These are phyloP conservation scores for Podilymbus podiceps DNA, from an alignment of 2,113 vertebrate species.

Conservation along the genomic window DNA sequence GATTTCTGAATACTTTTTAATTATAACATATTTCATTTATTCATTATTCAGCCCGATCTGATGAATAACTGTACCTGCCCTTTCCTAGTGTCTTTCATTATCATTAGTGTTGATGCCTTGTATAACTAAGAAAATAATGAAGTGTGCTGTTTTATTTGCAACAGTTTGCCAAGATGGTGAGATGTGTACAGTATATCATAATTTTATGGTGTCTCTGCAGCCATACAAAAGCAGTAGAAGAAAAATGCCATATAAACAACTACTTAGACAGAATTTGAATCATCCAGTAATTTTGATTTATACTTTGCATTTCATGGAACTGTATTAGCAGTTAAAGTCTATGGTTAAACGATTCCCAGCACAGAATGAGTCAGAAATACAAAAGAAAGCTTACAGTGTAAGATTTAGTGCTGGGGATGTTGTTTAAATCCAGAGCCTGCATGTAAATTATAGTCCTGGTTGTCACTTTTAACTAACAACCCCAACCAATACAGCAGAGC, in stretches of 20 bases:
- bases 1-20: background rate
- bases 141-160: conserved; percentile 52
- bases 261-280: conserved; percentile 65
- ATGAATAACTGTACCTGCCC: conserved; percentile 21
- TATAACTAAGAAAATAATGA: conserved; percentile 74
- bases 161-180: conserved; percentile 37
- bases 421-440: background rate
- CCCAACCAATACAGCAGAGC: background rate
- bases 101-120: conserved; percentile 67
- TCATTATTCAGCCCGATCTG: background rate
- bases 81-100: conserved; percentile 47
- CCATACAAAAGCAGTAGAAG: conserved; percentile 59
- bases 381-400: conserved; percentile 32
- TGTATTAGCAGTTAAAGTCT: conserved; percentile 75
- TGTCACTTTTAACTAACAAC: conserved; percentile 44
- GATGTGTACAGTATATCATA: conserved; percentile 69
- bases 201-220: conserved; percentile 65
- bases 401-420: conserved; percentile 16
- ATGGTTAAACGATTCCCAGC: conserved; percentile 65
- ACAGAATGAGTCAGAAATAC: conserved; percentile 62
- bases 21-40: background rate
- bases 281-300: conserved; percentile 81
- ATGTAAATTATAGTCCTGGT: conserved; percentile 39
- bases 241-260: conserved; percentile 73
- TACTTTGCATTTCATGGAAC: conserved; percentile 67